Percentiles rank a stretch among this genome's conserved stretches.
phyloP scores from a whole-genome alignment of 2,888 invertebrate species.

The Salticus scenicus region DNA sequence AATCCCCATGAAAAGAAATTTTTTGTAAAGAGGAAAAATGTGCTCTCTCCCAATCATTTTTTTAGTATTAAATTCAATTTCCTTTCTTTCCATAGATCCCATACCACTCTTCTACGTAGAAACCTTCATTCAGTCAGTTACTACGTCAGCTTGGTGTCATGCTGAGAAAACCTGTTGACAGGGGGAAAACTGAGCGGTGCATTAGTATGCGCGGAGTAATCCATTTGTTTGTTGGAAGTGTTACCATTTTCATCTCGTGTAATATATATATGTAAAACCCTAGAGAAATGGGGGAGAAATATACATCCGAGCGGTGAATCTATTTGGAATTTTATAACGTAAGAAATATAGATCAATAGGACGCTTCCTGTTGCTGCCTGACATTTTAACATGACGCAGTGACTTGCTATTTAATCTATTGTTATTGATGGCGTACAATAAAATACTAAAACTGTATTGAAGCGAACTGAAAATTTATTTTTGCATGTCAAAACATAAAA shows the following conservation, averaged over 20 bases:
- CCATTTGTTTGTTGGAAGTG: constrained; percentile 63
- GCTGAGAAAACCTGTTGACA: constrained; percentile 62
- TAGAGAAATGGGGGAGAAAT: not conserved
- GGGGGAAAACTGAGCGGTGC: constrained; percentile 41
- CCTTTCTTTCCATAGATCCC: not conserved
- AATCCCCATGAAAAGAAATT: not conserved
- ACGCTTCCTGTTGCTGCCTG: not conserved
- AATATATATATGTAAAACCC: not conserved
- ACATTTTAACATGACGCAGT: not conserved
- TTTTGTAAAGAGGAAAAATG: not conserved
- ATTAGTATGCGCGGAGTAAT: constrained; percentile 64
- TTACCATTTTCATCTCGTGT: constrained; percentile 54
- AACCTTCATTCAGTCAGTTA: not conserved
- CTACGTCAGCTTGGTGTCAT: constrained; percentile 8
- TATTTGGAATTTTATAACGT: constrained; percentile 56
- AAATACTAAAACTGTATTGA: not conserved
- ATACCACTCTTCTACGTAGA: not conserved
- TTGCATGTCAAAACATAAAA: too few relatives aligned
- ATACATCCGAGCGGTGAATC: constrained; percentile 47
- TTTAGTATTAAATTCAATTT: not conserved
- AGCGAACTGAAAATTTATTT: too few relatives aligned
- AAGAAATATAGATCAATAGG: constrained; percentile 34
- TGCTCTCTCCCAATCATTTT: not conserved
- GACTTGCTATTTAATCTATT: too few relatives aligned
- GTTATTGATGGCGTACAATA: too few relatives aligned